A percentile compares a stretch with the other conserved stretches of the same genome.
These are phyloP conservation scores for Pachypeltis micranthus DNA, from an alignment of 1,140 invertebrate species.

Conservation along the genomic window DNA sequence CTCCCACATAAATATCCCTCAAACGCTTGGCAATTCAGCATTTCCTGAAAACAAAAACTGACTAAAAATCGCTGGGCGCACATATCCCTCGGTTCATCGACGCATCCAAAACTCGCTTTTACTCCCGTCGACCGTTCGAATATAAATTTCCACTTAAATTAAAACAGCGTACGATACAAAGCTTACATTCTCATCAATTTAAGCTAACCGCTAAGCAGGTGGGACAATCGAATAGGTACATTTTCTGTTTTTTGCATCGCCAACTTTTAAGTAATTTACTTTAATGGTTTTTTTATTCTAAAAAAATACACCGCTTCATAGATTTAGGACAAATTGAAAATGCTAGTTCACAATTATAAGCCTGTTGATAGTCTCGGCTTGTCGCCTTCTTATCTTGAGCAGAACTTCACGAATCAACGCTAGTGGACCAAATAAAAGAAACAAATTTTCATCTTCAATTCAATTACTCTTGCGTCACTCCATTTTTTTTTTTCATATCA, in stretches of 20 bases:
- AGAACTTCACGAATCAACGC: no score
- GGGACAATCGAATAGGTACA: background rate
- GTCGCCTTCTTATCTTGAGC: background rate
- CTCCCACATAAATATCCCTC: no score
- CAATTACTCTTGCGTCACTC: background rate
- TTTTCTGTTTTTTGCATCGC: background rate
- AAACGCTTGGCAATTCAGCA: no score
- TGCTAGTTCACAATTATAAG: background rate
- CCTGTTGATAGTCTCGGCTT: background rate
- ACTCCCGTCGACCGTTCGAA: no score
- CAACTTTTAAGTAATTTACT: background rate
- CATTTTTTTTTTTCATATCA: background rate
- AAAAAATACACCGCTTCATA: background rate
- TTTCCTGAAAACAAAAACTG: no score
- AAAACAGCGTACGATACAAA: no score
- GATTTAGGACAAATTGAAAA: background rate
- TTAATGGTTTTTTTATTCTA: background rate
- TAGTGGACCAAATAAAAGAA: background rate
- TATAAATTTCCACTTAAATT: no score
- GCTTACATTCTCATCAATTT: background rate
- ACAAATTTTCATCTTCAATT: background rate
- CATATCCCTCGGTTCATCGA: no score
- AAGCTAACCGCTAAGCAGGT: background rate
- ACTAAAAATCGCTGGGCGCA: no score
- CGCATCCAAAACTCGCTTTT: no score